A percentile compares a stretch with the other conserved stretches of the same genome.
Conservation (phyloP, 2,113 vertebrate species). For the Lagopus muta region DNA sequence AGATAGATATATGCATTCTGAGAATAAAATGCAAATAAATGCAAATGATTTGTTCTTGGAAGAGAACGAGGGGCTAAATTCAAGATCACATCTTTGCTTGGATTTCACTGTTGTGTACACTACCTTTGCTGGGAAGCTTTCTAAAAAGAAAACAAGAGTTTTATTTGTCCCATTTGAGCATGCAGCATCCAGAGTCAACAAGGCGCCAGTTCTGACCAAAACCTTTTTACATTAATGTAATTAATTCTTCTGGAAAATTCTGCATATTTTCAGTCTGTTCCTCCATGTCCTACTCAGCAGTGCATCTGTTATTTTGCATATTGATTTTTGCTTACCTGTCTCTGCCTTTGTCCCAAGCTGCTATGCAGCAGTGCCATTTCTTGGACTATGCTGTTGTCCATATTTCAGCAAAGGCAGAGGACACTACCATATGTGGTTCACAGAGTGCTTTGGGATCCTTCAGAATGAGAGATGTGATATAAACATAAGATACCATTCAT, state of each 20-base stretch:
- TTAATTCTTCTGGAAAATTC: neutral
- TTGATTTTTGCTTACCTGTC: neutral
- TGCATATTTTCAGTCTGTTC: neutral
- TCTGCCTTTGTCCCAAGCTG: neutral
- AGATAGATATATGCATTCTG: neutral
- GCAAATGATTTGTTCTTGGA: neutral
- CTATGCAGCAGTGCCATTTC: neutral
- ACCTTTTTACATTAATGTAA: neutral
- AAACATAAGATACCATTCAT: conserved; percentile 22
- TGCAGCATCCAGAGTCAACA: neutral
- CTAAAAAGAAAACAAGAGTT: neutral
- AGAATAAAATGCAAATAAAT: neutral
- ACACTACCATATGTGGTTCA: neutral
- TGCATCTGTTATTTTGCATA: neutral
- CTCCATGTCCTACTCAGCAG: neutral
- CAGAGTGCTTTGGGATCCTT: conserved; percentile 14
- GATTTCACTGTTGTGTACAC: neutral
- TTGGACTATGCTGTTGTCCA: neutral
- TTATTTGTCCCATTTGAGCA: neutral
- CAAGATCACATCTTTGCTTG: neutral
- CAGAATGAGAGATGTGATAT: conserved; percentile 36
- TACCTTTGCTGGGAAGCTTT: neutral
- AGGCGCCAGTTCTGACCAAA: neutral
- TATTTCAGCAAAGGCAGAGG: conserved; percentile 29
- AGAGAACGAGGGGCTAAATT: neutral